Percentiles rank a stretch among this genome's conserved stretches.
Evolutionary conservation across 2,797 vertebrate genomes (phyloP).

Genomic region (Takifugu rubripes): DNA sequence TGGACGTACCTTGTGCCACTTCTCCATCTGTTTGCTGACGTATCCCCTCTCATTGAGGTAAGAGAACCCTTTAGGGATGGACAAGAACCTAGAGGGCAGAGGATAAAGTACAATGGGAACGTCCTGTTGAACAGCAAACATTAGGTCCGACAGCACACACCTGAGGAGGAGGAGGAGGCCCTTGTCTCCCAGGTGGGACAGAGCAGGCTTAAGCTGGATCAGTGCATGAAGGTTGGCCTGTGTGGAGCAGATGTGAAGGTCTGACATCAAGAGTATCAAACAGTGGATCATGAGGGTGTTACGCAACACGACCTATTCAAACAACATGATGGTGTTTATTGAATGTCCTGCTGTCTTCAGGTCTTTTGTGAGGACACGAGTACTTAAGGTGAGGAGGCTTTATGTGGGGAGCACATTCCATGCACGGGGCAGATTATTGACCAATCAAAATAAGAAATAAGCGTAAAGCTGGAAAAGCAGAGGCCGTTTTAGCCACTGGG

Average conservation of each 20-base stretch:
- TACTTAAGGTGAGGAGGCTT: no score
- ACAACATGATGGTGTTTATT: no score
- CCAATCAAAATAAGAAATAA: no score
- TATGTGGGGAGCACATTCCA: no score
- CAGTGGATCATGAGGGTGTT: no score
- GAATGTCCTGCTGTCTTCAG: no score
- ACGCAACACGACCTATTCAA: no score
- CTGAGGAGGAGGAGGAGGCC: conserved; percentile 93
- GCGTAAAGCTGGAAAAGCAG: no score
- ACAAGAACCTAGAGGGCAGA: conserved; percentile 85
- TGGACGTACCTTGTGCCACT: conserved; percentile 95
- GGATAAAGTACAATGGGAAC: background rate
- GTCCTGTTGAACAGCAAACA: background rate
- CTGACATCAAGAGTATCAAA: background rate
- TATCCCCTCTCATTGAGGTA: conserved; percentile 98
- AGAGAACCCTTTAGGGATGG: conserved; percentile 98
- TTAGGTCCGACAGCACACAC: conserved; percentile 60
- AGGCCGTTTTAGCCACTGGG: no score
- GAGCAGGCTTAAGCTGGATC: conserved; percentile 96
- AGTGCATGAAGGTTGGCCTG: conserved; percentile 97
- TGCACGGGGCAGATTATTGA: no score
- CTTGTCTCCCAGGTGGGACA: conserved; percentile 97
- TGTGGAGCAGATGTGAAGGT: no score
- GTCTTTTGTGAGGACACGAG: no score
- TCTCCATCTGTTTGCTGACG: conserved; percentile 95